Conservation (phyloP, 2,888 invertebrate species). For the Microdon myrmicae region DNA sequence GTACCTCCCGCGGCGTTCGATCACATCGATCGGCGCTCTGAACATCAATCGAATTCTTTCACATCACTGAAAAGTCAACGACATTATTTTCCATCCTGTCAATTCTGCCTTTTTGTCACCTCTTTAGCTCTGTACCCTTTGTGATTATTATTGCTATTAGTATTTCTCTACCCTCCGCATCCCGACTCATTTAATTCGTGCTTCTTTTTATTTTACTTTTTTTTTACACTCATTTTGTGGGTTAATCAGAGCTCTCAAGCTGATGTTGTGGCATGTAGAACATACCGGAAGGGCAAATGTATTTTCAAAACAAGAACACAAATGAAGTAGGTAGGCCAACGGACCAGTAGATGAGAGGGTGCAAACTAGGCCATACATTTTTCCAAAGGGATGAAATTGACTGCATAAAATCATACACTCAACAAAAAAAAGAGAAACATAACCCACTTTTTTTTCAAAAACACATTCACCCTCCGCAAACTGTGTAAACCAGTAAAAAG, state of each 20-base stretch:
- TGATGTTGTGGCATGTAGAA: slow-evolving; percentile 49
- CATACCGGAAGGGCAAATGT: slow-evolving; percentile 52
- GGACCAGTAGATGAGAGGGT: slow-evolving; percentile 43
- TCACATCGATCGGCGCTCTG: slow-evolving; percentile 37
- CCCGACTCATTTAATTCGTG: too few relatives aligned
- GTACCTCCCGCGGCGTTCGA: slow-evolving; percentile 30
- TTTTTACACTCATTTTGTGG: slow-evolving; percentile 32
- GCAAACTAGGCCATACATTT: slow-evolving; percentile 50
- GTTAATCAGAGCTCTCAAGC: slow-evolving; percentile 39
- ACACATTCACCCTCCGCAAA: slow-evolving; percentile 33
- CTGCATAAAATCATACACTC: slow-evolving; percentile 42
- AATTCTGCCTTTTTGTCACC: slow-evolving; percentile 4
- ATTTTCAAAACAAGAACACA: slow-evolving; percentile 26
- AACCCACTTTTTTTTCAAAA: too few relatives aligned
- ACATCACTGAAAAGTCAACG: slow-evolving; percentile 41
- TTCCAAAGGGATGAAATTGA: slow-evolving; percentile 52
- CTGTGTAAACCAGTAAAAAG: slow-evolving; percentile 27
- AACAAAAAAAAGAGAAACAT: slow-evolving; percentile 16
- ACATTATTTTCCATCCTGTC: slow-evolving; percentile 37
- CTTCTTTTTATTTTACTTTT: slow-evolving; percentile 7
- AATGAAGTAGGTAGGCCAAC: slow-evolving; percentile 49
- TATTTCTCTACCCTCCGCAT: too few relatives aligned
- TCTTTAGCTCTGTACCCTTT: too few relatives aligned
- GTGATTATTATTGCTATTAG: too few relatives aligned
- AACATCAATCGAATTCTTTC: slow-evolving; percentile 31